Evolutionary conservation across 2,113 vertebrate species (phyloP), one percentile per base, ranked within the genome.

Genomic region (Acrocephalus arundinaceus): DNA sequence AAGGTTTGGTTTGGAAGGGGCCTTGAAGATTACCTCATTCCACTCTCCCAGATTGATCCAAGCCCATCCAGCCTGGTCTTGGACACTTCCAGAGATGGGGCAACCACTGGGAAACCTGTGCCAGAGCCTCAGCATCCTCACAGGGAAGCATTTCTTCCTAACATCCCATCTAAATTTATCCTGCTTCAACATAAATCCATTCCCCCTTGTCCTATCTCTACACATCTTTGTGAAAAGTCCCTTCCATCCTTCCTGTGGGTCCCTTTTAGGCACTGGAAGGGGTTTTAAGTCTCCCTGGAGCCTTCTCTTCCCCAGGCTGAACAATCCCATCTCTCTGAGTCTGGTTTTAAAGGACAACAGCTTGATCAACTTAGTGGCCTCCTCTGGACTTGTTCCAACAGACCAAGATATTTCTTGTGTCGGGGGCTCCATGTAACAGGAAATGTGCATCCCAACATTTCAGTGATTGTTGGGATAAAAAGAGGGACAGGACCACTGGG

Each of bases 311-410:
- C n/a, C 46, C 52, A 74, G 10, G 6, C 28, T 68, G 54, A 28
- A 18, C 14, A 21, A 9, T 5, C 13, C 11, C 70, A 74, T 11
- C 52, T 66, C 37, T 45, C 45, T 81, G n/a, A 37, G 27, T 13
- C n/a, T 12, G 2, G 25, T 46, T 57, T 16, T 25, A 27, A 67
- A 25, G 28, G 21, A 25, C 10, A 48, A 10, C 10, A 17, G 24
- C 0, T 1, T 11, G 27, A 39, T 18, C 4, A 18, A 5, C 7
- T 55, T 1, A 1, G 4, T 6, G 17, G 2, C 12, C 14, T 76
- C n/a, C 48, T 59, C 62, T 18, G 20, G 9, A 7, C 15, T 52
- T 13, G 7, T 33, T 37, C 15, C 31, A 52, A 37, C 31, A 43
- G 17, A 4, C 7, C 31, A 61, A 33, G 17, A 2, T 6, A 45